A percentile compares a stretch with the other conserved stretches of the same genome.
phyloP scores from a whole-genome alignment of 2,113 vertebrate genomes.

The Abramis brama region DNA sequence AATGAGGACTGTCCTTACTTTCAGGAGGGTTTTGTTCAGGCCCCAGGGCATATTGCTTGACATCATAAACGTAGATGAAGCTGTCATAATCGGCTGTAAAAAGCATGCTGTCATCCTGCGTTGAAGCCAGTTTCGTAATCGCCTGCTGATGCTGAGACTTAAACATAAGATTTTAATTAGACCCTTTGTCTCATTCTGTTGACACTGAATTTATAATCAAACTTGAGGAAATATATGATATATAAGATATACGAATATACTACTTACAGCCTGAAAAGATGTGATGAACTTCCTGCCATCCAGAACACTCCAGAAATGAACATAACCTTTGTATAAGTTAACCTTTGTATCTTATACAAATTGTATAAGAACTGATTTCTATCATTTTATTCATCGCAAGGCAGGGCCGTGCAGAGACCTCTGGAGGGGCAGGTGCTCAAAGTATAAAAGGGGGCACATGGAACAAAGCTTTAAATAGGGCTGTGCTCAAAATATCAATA shows the following conservation, averaged over 20 bases:
- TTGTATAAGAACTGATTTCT: constrained; percentile 2
- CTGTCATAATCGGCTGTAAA: constrained; percentile 66
- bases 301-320: constrained; percentile 76
- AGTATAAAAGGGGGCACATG: too few species aligned
- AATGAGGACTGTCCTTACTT: constrained; percentile 28
- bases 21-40: constrained; percentile 61
- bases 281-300: constrained; percentile 63
- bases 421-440: too few species aligned
- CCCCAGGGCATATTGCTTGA: constrained; percentile 61
- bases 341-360: too few species aligned
- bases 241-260: too few species aligned
- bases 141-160: constrained; percentile 68
- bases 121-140: constrained; percentile 68
- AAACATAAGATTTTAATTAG: constrained; percentile 28
- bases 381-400: neutral
- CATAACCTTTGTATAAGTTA: constrained; percentile 63
- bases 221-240: constrained; percentile 17
- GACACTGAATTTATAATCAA: constrained; percentile 34
- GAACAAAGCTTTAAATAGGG: too few species aligned
- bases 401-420: too few species aligned
- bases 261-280: constrained; percentile 76
- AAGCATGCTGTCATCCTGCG: constrained; percentile 56
- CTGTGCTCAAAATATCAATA: too few species aligned
- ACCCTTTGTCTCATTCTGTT: neutral
- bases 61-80: constrained; percentile 64